Evolutionary conservation across 2,888 invertebrate species (phyloP).

Genomic region (Ganaspis brasiliensis): DNA sequence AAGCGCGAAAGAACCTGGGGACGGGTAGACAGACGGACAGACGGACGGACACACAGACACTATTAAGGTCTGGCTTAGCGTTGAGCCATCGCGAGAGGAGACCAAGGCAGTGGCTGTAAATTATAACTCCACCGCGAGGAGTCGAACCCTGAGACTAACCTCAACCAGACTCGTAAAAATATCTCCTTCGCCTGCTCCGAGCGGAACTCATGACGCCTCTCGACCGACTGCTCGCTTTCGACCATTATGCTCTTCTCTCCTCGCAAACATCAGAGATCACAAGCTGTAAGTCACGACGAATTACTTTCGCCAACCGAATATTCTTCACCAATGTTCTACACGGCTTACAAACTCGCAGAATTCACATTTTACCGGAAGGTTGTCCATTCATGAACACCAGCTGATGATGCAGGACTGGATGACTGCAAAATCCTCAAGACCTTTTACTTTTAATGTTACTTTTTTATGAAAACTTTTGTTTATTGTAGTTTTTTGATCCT

Average conservation of each 20-base stretch:
- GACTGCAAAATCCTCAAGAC: not conserved
- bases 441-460: no score
- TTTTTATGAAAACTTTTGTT: no score
- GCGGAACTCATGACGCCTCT: conserved; percentile 58
- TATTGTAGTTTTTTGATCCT: no score
- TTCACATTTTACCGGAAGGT: no score
- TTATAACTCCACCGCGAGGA: conserved; percentile 78
- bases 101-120: conserved; percentile 62
- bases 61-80: conserved; percentile 68
- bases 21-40: conserved; percentile 57
- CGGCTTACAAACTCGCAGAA: no score
- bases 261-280: conserved; percentile 65
- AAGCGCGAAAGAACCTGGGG: conserved; percentile 62
- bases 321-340: not conserved
- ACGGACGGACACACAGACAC: conserved; percentile 67
- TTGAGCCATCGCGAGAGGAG: conserved; percentile 62
- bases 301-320: conserved; percentile 48
- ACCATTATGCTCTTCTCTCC: conserved; percentile 63
- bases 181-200: conserved; percentile 63
- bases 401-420: no score
- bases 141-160: conserved; percentile 76
- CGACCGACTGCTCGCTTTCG: conserved; percentile 61
- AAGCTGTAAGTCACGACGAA: conserved; percentile 69
- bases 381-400: no score
- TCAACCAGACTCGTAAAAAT: conserved; percentile 78